These are phyloP conservation scores for Tupaia tana DNA, from an alignment of 2,113 vertebrate species.

Conservation along the genomic window DNA sequence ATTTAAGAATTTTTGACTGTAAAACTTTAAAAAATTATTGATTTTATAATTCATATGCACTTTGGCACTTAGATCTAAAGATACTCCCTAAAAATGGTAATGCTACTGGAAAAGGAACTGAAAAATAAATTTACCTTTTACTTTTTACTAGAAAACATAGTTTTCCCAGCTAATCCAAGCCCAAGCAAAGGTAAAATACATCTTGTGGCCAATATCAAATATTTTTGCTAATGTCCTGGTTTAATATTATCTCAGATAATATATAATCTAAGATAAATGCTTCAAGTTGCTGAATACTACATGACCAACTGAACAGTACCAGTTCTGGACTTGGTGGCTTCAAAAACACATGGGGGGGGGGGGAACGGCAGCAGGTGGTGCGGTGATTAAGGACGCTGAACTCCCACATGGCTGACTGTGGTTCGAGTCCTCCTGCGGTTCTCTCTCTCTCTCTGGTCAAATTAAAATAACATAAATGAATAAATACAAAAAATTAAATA, in stretches of 20 bases:
- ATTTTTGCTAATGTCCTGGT: not conserved
- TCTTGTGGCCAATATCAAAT: conserved; percentile 70
- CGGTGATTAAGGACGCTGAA: no score
- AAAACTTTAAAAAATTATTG: not conserved
- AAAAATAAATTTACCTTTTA: not conserved
- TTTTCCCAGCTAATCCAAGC: not conserved
- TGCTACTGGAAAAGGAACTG: conserved; percentile 54
- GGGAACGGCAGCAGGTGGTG: no score
- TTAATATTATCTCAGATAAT: no score
- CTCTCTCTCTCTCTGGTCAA: no score
- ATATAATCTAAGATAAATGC: not conserved
- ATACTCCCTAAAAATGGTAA: conserved; percentile 49
- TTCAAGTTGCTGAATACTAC: conserved; percentile 31
- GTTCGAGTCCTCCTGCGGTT: no score
- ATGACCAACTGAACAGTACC: no score
- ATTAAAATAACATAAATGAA: no score
- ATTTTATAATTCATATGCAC: not conserved
- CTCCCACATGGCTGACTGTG: no score
- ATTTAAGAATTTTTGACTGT: not conserved
- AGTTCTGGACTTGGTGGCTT: no score
- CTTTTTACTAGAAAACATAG: conserved; percentile 27
- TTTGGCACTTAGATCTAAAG: not conserved
- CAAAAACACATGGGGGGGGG: no score
- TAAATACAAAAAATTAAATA: no score
- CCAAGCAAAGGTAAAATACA: not conserved